A percentile compares a stretch with the other conserved stretches of the same genome.
Conservation (phyloP, 2,888 invertebrate genomes). For the Perdita meconis region DNA sequence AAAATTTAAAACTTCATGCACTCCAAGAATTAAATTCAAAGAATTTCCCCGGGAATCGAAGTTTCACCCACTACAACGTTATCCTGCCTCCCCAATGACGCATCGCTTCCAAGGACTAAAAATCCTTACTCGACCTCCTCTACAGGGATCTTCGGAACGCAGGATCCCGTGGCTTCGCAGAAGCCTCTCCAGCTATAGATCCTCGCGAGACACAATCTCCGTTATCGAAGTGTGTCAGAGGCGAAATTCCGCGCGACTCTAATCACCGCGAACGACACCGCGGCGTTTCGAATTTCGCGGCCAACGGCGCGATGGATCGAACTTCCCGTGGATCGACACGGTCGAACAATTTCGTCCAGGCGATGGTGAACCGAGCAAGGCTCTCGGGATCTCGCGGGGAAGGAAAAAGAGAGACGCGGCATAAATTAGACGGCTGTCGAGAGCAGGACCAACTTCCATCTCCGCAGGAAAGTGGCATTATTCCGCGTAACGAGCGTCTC, state of each 20-base stretch:
- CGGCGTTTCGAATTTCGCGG: background rate
- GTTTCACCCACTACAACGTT: no score
- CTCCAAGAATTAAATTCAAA: no score
- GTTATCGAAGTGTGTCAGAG: background rate
- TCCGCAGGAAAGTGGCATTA: constrained; percentile 65
- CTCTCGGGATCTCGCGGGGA: no score
- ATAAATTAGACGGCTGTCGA: constrained; percentile 44
- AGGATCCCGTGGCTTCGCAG: background rate
- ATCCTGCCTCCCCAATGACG: no score
- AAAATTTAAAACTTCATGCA: no score
- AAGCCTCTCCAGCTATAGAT: background rate
- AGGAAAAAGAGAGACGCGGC: constrained; percentile 33
- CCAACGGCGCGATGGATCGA: background rate
- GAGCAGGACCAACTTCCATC: constrained; percentile 35
- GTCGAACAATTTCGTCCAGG: constrained; percentile 1
- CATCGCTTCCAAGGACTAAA: no score
- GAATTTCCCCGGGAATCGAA: no score
- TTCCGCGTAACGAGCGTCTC: constrained; percentile 71
- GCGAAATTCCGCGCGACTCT: constrained; percentile 3
- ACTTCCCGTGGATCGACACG: constrained; percentile 7
- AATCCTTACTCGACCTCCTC: no score
- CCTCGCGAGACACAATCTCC: background rate
- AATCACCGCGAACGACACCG: background rate
- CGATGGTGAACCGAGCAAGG: no score
- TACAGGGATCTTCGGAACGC: no score